Evolutionary conservation across 2,888 invertebrate genomes (phyloP).

Genomic region (Rhimphoctona megacephalus): DNA sequence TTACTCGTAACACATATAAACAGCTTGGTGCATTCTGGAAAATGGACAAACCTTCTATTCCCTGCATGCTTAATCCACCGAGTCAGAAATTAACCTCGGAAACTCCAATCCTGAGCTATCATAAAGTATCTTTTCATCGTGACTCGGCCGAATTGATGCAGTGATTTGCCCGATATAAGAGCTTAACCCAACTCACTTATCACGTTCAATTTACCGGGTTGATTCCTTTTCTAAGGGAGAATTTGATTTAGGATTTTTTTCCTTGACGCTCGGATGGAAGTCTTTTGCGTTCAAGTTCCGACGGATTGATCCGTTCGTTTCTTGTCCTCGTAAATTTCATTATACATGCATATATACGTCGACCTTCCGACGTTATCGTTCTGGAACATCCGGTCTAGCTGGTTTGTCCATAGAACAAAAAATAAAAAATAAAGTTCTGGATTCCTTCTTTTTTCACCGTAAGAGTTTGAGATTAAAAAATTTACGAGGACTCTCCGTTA

Average conservation of each 20-base stretch:
- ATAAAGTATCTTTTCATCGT: constrained; percentile 21
- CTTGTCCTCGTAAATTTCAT: constrained; percentile 1
- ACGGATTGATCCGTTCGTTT: constrained; percentile 53
- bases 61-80: neutral
- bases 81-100: constrained; percentile 27
- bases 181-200: neutral
- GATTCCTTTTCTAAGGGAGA: neutral
- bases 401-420: constrained; percentile 15
- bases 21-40: neutral
- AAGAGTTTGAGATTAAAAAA: constrained; percentile 2
- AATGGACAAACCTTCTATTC: neutral
- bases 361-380: constrained; percentile 57
- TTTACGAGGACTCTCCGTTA: neutral
- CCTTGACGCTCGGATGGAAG: constrained; percentile 26
- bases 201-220: too few species aligned
- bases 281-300: constrained; percentile 43
- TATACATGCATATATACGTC: neutral
- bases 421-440: neutral
- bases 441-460: neutral
- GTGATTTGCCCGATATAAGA: neutral
- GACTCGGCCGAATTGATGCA: neutral
- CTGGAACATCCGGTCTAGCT: constrained; percentile 53
- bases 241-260: neutral
- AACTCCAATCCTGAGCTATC: neutral
- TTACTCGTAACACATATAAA: neutral